A percentile compares a stretch with the other conserved stretches of the same genome.
Conservation (phyloP, 2,797 vertebrate species). For the Allobates femoralis region DNA sequence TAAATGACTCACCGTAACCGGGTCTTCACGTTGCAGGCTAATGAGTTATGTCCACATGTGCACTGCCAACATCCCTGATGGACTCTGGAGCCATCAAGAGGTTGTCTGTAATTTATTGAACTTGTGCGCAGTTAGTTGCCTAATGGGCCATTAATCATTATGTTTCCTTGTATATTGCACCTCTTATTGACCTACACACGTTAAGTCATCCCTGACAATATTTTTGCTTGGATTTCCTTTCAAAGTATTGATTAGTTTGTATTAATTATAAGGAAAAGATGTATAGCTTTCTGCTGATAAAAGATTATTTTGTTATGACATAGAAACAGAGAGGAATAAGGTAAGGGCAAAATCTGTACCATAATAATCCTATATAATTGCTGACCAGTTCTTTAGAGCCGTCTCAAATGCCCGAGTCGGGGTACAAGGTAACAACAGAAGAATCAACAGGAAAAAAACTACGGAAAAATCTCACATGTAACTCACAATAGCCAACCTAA, state of each 20-base stretch:
- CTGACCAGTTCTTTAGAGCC: not conserved
- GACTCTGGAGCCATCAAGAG: not conserved
- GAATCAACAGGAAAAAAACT: not conserved
- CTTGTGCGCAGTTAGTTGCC: not conserved
- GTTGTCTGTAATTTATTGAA: slow-evolving; percentile 12
- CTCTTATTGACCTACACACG: not conserved
- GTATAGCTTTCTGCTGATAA: not conserved
- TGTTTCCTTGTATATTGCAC: slow-evolving; percentile 10
- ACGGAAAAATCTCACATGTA: too few species aligned
- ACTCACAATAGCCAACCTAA: too few species aligned
- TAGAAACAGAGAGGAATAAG: not conserved
- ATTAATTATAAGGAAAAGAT: slow-evolving; percentile 8
- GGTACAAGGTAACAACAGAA: not conserved
- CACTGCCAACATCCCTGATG: not conserved
- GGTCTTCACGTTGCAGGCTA: too few species aligned
- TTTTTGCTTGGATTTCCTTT: not conserved
- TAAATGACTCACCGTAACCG: too few species aligned
- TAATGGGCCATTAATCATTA: slow-evolving; percentile 18
- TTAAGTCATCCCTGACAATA: not conserved
- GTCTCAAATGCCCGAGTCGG: not conserved
- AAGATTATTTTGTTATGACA: not conserved
- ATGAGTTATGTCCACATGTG: not conserved
- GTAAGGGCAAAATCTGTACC: not conserved
- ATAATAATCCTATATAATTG: not conserved
- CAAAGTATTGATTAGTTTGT: not conserved